phyloP scores from a whole-genome alignment of 2,888 invertebrate species.

The Amphipoea oculea region DNA sequence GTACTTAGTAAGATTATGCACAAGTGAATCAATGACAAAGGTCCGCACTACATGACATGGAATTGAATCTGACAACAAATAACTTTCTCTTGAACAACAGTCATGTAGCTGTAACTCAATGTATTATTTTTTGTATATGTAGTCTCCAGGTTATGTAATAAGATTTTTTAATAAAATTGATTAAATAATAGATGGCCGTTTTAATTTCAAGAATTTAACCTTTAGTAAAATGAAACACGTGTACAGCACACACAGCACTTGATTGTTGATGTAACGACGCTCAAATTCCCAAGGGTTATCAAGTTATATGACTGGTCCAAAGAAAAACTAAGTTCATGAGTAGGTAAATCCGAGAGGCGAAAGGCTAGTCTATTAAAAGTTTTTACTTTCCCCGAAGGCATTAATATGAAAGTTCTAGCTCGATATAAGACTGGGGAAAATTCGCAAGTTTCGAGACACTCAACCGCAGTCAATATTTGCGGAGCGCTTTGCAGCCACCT shows the following conservation, averaged over 20 bases:
- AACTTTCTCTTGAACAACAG: conserved; percentile 25
- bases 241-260: not conserved
- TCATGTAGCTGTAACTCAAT: conserved; percentile 56
- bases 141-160: conserved; percentile 61
- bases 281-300: conserved; percentile 29
- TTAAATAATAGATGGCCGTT: conserved; percentile 21
- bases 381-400: conserved; percentile 64
- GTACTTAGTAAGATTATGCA: conserved; percentile 68
- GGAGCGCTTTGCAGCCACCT: conserved; percentile 75
- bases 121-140: conserved; percentile 61
- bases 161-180: conserved; percentile 63
- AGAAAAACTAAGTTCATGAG: conserved; percentile 61
- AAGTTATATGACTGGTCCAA: conserved; percentile 49
- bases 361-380: conserved; percentile 68
- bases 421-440: conserved; percentile 70
- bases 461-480: conserved; percentile 80
- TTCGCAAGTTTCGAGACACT: conserved; percentile 73
- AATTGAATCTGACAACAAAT: conserved; percentile 7
- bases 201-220: conserved; percentile 23
- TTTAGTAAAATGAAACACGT: not conserved
- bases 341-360: conserved; percentile 47
- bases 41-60: conserved; percentile 47
- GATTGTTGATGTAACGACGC: conserved; percentile 8
- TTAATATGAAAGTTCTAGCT: conserved; percentile 69
- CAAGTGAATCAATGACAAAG: conserved; percentile 61